Evolutionary conservation across 2,113 vertebrate species (phyloP), one percentile per base, ranked within the genome.

Genomic region (Opisthocomus hoazin): DNA sequence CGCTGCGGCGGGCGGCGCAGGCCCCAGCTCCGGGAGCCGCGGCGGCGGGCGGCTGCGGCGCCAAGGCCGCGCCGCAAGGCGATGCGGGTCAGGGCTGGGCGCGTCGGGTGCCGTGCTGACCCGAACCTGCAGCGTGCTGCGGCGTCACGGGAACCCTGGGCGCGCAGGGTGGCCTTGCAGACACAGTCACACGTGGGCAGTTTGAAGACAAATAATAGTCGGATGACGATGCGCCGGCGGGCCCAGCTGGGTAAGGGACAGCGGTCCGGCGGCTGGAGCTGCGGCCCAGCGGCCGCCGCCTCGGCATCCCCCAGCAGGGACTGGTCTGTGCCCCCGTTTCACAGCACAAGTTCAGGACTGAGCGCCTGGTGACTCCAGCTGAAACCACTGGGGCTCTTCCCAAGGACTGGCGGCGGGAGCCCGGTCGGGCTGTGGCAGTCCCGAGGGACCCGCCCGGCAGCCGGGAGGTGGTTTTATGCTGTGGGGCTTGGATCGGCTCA

Each of bases 181-280:
- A 53, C 11, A 27, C 14, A 10, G 46, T 51, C 32, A 45, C 3
- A n/a, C n/a, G n/a, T n/a, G n/a, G n/a, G n/a, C n/a, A n/a, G n/a
- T n/a, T n/a, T n/a, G n/a, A n/a, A n/a, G n/a, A n/a, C n/a, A 48
- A 73, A 50, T 4, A 58, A 57, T 8, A 10, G 26, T 10, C 30
- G 1, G 63, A 22, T 36, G 3, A 3, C 24, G 36, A 22, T 51
- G 50, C 2, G 0, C 39, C 27, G 37, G 8, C 37, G 13, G 73
- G 51, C 36, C 20, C 4, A 4, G 29, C 15, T 6, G 41, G 21
- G 15, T 16, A 26, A 26, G 30, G 34, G 30, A 13, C 17, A 23
- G 69, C 20, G 4, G 24, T 34, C 60, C 12, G 64, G 17, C 65
- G 29, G n/a, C 26, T 17, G 37, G 30, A 24, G 57, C 65, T 21